Conservation (phyloP, 2,113 vertebrate species). For the Scatophagus argus region DNA sequence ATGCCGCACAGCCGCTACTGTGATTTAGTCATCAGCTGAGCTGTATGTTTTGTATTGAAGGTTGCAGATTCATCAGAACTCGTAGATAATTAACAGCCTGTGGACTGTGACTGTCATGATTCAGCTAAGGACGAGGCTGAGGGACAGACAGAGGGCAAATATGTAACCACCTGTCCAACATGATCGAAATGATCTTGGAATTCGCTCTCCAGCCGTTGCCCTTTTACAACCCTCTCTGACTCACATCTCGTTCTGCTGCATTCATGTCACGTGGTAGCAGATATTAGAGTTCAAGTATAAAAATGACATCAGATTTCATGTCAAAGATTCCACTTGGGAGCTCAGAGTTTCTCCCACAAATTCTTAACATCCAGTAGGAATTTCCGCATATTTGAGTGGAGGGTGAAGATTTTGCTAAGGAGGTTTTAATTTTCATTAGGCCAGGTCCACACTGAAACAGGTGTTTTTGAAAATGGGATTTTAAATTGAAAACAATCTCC, state of each 20-base stretch:
- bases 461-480: too few species aligned
- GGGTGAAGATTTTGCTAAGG: too few species aligned
- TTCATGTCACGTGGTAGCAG: not conserved
- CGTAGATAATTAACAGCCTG: not conserved
- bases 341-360: not conserved
- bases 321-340: not conserved
- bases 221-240: constrained; percentile 1
- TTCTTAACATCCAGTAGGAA: not conserved
- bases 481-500: too few species aligned
- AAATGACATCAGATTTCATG: not conserved
- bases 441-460: too few species aligned
- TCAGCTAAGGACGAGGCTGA: not conserved
- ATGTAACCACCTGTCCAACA: not conserved
- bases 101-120: constrained; percentile 3
- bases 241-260: not conserved
- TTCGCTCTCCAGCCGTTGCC: not conserved
- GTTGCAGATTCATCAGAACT: constrained; percentile 11
- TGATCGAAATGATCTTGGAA: not conserved
- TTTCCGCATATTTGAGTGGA: not conserved
- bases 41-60: constrained; percentile 8
- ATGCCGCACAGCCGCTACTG: constrained; percentile 10
- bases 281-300: not conserved
- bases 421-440: not conserved
- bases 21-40: constrained; percentile 19
- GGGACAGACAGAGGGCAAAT: not conserved